Conservation (phyloP, 2,888 invertebrate species). For the Eupithecia dodoneata region DNA sequence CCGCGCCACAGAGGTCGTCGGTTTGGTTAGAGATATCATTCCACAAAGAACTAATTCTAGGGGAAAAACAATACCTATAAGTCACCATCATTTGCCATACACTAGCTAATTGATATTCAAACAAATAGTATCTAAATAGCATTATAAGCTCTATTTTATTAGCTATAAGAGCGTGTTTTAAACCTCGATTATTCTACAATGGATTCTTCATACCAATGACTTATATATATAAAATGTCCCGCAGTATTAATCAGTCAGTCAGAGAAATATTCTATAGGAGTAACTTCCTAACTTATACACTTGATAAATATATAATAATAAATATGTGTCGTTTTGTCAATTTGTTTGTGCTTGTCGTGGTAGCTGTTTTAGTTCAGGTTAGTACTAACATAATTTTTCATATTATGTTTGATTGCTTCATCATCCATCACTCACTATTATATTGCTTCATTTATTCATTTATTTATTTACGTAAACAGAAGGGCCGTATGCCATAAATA, state of each 20-base stretch:
- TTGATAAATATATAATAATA: not conserved
- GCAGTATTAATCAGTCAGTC: not conserved
- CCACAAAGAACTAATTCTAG: not conserved
- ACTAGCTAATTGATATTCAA: not conserved
- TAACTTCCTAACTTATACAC: not conserved
- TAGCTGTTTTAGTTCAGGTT: slow-evolving; percentile 46
- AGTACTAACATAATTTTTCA: slow-evolving; percentile 17
- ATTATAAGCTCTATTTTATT: not conserved
- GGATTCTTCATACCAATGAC: not conserved
- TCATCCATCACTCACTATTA: too few relatives aligned
- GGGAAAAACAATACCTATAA: slow-evolving; percentile 7
- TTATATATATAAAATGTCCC: not conserved
- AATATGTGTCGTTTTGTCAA: not conserved
- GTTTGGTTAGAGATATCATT: not conserved
- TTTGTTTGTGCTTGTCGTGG: slow-evolving; percentile 27
- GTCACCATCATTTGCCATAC: not conserved
- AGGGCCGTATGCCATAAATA: too few relatives aligned
- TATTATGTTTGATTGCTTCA: too few relatives aligned
- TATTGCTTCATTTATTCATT: too few relatives aligned
- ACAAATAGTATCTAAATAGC: not conserved
- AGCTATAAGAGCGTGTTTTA: not conserved
- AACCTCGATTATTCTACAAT: not conserved
- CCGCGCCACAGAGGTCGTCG: too few relatives aligned
- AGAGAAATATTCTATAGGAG: not conserved
- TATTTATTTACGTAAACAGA: too few relatives aligned